These are phyloP conservation scores for Elgaria multicarinata DNA, from an alignment of 2,113 vertebrate genomes.

Conservation along the genomic window DNA sequence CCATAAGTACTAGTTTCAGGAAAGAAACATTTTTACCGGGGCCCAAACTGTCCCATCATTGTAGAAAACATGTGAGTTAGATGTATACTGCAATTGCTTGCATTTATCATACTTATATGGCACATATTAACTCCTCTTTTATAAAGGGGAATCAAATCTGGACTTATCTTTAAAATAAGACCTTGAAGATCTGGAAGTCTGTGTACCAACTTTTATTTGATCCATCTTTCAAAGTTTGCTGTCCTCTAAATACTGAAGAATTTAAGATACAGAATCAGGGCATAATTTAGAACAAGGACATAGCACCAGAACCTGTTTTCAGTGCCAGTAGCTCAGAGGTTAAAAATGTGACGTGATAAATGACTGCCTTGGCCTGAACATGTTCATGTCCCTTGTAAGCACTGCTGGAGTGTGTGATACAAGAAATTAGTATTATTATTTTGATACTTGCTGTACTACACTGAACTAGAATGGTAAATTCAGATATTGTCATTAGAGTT, in stretches of 20 bases:
- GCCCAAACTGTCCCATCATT: not conserved
- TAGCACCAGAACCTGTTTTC: not conserved
- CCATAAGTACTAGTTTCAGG: slow-evolving; percentile 24
- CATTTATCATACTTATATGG: not conserved
- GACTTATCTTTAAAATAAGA: not conserved
- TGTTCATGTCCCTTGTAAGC: not conserved
- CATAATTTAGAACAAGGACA: not conserved
- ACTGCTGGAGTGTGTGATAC: not conserved
- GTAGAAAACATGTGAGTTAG: not conserved
- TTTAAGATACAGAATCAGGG: not conserved
- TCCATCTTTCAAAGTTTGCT: not conserved
- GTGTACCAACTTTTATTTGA: not conserved
- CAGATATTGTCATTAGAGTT: not conserved
- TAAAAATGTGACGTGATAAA: not conserved
- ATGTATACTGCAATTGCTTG: not conserved
- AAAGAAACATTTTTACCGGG: not conserved
- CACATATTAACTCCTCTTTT: not conserved
- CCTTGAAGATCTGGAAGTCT: not conserved
- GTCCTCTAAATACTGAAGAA: not conserved
- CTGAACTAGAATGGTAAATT: not conserved
- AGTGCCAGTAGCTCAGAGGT: not conserved
- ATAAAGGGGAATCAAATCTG: not conserved
- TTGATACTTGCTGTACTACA: not conserved
- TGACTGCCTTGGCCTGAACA: not conserved
- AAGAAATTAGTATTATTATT: not conserved